Conservation (phyloP, 2,797 vertebrate species). For the Sternarchorhynchus goeldii region DNA sequence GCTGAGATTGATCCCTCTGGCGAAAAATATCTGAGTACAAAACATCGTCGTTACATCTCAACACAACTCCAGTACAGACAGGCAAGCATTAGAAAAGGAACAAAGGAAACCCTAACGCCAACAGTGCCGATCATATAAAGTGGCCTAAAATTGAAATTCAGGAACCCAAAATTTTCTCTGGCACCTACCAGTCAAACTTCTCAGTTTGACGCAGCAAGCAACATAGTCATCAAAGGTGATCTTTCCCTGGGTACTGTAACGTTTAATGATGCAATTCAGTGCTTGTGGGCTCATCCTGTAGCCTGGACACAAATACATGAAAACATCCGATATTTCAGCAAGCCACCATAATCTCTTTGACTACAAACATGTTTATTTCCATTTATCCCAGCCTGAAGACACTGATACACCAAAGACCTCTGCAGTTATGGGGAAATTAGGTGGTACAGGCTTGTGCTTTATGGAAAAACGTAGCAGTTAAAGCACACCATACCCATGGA, state of each 20-base stretch:
- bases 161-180: background rate
- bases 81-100: background rate
- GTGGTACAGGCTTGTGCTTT: background rate
- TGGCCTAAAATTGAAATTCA: background rate
- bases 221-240: constrained; percentile 94
- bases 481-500: constrained; percentile 76
- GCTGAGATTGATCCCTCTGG: constrained; percentile 78
- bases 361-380: background rate
- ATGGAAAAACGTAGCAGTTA: background rate
- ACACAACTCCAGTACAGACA: background rate
- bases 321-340: background rate
- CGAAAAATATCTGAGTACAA: constrained; percentile 76
- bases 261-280: constrained; percentile 81
- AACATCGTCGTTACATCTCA: background rate
- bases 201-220: constrained; percentile 86
- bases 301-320: constrained; percentile 71
- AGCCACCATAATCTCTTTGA: background rate
- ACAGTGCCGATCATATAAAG: background rate
- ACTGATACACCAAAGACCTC: too few relatives aligned
- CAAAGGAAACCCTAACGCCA: background rate
- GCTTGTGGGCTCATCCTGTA: constrained; percentile 88
- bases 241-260: constrained; percentile 81
- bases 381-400: too few relatives aligned
- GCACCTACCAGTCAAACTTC: constrained; percentile 85
- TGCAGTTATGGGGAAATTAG: too few relatives aligned